A percentile compares a stretch with the other conserved stretches of the same genome.
Conservation (phyloP, 2,113 vertebrate species). For the Propithecus coquereli region DNA sequence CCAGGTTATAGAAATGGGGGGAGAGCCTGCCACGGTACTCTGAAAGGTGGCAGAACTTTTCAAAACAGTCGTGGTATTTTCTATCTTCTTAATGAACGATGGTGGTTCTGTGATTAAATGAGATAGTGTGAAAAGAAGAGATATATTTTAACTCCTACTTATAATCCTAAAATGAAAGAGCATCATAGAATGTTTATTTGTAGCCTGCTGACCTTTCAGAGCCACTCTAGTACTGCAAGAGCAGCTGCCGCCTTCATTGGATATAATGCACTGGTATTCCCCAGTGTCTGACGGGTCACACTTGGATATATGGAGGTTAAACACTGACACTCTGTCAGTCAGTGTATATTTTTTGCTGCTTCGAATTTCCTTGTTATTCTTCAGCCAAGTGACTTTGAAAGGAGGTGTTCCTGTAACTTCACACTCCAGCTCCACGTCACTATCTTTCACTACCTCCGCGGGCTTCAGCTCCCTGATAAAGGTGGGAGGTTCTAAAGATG, state of each 20-base stretch:
- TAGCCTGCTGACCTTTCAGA: conserved; percentile 90
- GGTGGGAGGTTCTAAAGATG: conserved; percentile 89
- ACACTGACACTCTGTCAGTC: conserved; percentile 83
- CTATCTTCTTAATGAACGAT: conserved; percentile 90
- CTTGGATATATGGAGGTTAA: conserved; percentile 90
- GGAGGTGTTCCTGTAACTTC: conserved; percentile 92
- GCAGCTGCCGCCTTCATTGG: conserved; percentile 95
- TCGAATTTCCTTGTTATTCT: conserved; percentile 93
- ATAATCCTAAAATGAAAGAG: background rate
- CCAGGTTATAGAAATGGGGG: conserved; percentile 92
- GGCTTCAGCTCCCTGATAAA: conserved; percentile 88
- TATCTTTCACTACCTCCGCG: conserved; percentile 89
- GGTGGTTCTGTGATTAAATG: conserved; percentile 88
- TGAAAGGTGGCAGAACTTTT: conserved; percentile 90
- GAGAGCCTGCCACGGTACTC: conserved; percentile 87
- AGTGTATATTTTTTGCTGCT: conserved; percentile 92
- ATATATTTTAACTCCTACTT: conserved; percentile 39
- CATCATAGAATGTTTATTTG: background rate
- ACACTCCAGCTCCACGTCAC: conserved; percentile 87
- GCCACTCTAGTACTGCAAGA: conserved; percentile 88
- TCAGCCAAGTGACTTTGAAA: conserved; percentile 94
- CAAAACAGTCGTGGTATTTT: conserved; percentile 89
- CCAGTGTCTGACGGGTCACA: conserved; percentile 92
- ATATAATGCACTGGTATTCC: conserved; percentile 94
- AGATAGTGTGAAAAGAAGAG: conserved; percentile 66